Percentiles rank a stretch among this genome's conserved stretches.
These are phyloP conservation scores for Strigamia transsilvanica DNA, from an alignment of 2,888 invertebrate genomes.

Conservation along the genomic window DNA sequence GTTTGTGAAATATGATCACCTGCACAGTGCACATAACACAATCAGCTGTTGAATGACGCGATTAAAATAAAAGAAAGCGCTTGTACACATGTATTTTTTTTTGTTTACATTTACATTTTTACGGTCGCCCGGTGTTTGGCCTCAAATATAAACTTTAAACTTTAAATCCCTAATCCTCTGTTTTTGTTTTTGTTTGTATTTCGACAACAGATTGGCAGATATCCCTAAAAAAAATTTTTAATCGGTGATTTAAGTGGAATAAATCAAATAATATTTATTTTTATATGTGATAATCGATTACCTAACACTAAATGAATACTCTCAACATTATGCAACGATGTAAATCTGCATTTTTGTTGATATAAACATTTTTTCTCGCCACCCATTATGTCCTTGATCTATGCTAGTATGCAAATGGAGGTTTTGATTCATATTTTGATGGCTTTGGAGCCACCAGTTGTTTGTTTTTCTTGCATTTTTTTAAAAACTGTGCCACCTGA, in stretches of 20 bases:
- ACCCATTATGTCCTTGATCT: conserved; percentile 3
- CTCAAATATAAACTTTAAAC: background rate
- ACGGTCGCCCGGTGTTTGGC: background rate
- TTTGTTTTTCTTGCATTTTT: background rate
- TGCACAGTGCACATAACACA: background rate
- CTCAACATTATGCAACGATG: background rate
- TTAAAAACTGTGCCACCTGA: background rate
- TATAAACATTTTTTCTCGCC: background rate
- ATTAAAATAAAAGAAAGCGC: conserved; percentile 1
- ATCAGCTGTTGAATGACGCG: conserved; percentile 10
- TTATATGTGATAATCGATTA: too few relatives aligned
- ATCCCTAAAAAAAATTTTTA: too few relatives aligned
- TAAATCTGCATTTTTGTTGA: background rate
- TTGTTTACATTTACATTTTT: background rate
- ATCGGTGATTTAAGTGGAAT: too few relatives aligned
- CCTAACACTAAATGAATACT: too few relatives aligned
- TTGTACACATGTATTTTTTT: background rate
- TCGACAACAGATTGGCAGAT: background rate
- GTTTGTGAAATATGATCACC: background rate
- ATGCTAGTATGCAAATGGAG: background rate
- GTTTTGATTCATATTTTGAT: background rate
- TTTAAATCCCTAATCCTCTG: background rate
- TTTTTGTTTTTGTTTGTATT: background rate
- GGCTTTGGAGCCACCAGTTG: background rate
- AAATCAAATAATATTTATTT: too few relatives aligned